These are phyloP conservation scores for Chrysomallon squamiferum DNA, from an alignment of 1,140 invertebrate genomes.

Conservation along the genomic window DNA sequence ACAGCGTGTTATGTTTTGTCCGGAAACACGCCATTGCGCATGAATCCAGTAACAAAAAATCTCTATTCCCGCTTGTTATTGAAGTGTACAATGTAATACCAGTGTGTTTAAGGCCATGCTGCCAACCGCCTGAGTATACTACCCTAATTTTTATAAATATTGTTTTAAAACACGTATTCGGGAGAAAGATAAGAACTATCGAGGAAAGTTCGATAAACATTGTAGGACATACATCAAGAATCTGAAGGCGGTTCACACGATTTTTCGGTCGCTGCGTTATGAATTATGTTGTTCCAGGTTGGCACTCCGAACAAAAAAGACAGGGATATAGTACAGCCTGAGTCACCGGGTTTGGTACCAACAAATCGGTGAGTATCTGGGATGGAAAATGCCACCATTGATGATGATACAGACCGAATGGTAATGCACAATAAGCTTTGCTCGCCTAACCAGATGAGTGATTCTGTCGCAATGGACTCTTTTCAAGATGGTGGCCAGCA, in stretches of 20 bases:
- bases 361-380: slow-evolving; percentile 33
- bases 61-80: slow-evolving; percentile 59
- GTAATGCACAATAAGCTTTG: slow-evolving; percentile 38
- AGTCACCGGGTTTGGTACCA: slow-evolving; percentile 24
- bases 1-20: not conserved
- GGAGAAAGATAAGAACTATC: not conserved
- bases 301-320: slow-evolving; percentile 41
- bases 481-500: slow-evolving; percentile 59
- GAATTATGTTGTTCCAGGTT: slow-evolving; percentile 43
- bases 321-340: slow-evolving; percentile 27
- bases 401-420: slow-evolving; percentile 26
- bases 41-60: slow-evolving; percentile 44
- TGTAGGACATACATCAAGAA: not conserved
- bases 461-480: slow-evolving; percentile 54
- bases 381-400: slow-evolving; percentile 37
- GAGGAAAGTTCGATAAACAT: not conserved
- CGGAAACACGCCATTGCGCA: slow-evolving; percentile 39
- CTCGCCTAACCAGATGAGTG: slow-evolving; percentile 35
- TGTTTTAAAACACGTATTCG: slow-evolving; percentile 49
- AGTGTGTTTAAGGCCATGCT: slow-evolving; percentile 60
- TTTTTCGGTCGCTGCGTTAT: slow-evolving; percentile 44
- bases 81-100: slow-evolving; percentile 59
- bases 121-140: slow-evolving; percentile 50
- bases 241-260: slow-evolving; percentile 14
- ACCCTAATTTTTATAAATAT: slow-evolving; percentile 34